Percentiles rank a stretch among this genome's conserved stretches.
These are phyloP conservation scores for Argynnis bischoffii DNA, from an alignment of 2,888 invertebrate species.

Conservation along the genomic window DNA sequence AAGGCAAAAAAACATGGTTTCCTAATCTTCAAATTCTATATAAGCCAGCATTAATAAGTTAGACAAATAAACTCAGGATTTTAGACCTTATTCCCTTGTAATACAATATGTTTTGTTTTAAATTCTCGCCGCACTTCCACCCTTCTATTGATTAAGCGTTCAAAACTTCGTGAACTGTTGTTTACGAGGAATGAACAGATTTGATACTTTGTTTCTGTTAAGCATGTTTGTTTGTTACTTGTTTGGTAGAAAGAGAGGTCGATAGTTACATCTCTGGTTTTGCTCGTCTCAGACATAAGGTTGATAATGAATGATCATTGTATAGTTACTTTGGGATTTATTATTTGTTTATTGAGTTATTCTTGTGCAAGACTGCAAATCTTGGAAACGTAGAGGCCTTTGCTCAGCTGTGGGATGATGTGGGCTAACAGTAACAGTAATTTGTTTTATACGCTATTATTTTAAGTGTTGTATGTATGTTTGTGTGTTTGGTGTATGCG, in stretches of 20 bases:
- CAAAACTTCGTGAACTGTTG: slow-evolving; percentile 72
- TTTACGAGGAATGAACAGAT: slow-evolving; percentile 44
- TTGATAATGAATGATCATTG: no score
- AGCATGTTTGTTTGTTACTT: slow-evolving; percentile 7
- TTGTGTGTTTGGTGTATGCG: no score
- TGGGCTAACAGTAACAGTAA: no score
- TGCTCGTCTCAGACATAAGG: no score
- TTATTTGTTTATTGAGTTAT: no score
- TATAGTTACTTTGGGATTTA: no score
- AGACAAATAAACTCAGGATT: slow-evolving; percentile 47
- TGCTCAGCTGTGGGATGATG: no score
- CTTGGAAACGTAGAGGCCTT: no score
- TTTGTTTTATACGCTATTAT: no score
- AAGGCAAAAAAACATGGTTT: slow-evolving; percentile 63
- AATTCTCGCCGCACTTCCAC: slow-evolving; percentile 52
- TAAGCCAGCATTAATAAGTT: slow-evolving; percentile 75
- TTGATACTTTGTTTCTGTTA: slow-evolving; percentile 58
- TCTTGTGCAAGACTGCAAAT: no score
- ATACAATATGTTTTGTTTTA: slow-evolving; percentile 47
- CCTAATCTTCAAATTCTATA: slow-evolving; percentile 78
- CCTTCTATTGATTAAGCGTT: slow-evolving; percentile 55
- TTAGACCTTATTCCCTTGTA: slow-evolving; percentile 25
- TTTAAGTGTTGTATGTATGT: no score
- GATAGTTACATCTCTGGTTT: background rate
- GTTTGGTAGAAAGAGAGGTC: background rate